Percentiles rank a stretch among this genome's conserved stretches.
Conservation (phyloP, 2,113 vertebrate genomes). For the Microtus richardsoni region DNA sequence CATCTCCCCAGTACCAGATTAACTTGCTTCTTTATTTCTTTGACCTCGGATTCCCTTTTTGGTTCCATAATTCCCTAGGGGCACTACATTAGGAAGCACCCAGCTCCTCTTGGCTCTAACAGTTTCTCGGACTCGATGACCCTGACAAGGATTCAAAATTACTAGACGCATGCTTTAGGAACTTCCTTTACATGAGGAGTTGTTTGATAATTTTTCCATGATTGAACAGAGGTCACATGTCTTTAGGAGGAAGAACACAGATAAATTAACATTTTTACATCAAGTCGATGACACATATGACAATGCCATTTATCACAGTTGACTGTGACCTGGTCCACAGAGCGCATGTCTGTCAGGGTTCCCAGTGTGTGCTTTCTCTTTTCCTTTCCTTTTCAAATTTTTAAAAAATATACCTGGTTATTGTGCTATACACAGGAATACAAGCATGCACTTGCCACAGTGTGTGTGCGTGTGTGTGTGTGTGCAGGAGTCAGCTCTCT, state of each 20-base stretch:
- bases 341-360: background rate
- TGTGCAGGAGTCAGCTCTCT: background rate
- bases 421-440: background rate
- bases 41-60: background rate
- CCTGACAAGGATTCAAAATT: background rate
- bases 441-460: background rate
- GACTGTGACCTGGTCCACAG: background rate
- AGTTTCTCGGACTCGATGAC: background rate
- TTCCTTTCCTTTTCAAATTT: background rate
- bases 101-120: background rate
- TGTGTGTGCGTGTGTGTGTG: too few species aligned
- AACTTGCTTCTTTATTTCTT: background rate
- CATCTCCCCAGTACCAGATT: background rate
- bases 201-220: background rate
- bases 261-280: background rate
- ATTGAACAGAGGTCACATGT: background rate
- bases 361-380: background rate
- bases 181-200: background rate
- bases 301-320: background rate
- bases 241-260: background rate
- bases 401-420: background rate
- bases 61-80: background rate
- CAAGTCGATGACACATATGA: background rate
- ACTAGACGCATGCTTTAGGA: background rate
- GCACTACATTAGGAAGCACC: background rate